These are phyloP conservation scores for Proales similis DNA, from an alignment of 1,140 invertebrate species.

Conservation along the genomic window DNA sequence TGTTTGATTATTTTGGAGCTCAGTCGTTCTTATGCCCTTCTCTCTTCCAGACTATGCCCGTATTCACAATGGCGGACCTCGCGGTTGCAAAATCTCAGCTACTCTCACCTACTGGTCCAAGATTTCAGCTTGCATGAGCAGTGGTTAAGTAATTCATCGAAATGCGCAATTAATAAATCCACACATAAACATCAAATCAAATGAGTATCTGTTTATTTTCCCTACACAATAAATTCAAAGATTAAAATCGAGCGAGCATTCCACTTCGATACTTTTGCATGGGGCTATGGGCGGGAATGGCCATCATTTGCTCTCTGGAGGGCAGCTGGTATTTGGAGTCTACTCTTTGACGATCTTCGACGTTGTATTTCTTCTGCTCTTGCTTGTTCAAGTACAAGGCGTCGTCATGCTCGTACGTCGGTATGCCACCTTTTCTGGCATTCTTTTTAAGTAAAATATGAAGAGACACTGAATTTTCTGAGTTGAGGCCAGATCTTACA, in stretches of 20 bases:
- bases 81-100: constrained; percentile 45
- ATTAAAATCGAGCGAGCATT: constrained; percentile 36
- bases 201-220: background rate
- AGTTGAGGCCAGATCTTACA: constrained; percentile 40
- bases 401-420: constrained; percentile 52
- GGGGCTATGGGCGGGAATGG: constrained; percentile 46
- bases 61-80: constrained; percentile 53
- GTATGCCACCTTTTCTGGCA: constrained; percentile 46
- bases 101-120: constrained; percentile 47
- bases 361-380: constrained; percentile 52
- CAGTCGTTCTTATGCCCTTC: constrained; percentile 38
- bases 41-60: constrained; percentile 47
- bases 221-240: too few species aligned
- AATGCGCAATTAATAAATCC: constrained; percentile 18
- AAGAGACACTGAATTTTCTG: background rate
- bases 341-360: constrained; percentile 47
- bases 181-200: background rate
- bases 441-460: constrained; percentile 43
- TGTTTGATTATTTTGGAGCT: background rate
- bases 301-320: constrained; percentile 43
- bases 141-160: too few species aligned
- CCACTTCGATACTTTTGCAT: constrained; percentile 47
- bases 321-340: constrained; percentile 45
- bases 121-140: constrained; percentile 32
- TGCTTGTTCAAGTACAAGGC: constrained; percentile 49